Evolutionary conservation across 2,113 vertebrate genomes (phyloP).

Genomic region (Phrynosoma blainvillii): DNA sequence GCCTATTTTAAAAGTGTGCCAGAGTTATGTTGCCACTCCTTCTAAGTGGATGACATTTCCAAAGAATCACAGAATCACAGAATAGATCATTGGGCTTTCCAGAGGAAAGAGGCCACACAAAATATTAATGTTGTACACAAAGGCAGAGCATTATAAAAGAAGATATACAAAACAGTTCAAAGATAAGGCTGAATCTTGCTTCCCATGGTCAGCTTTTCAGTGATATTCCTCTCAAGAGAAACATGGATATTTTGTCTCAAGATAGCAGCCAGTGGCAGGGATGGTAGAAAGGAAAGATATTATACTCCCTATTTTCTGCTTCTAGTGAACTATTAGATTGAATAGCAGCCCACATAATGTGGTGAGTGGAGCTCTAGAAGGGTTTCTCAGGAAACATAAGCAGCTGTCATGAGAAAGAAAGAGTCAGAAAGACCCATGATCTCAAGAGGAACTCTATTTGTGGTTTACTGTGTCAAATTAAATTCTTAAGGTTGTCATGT

Average conservation of each 20-base stretch:
- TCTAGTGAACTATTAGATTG: not conserved
- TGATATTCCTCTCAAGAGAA: constrained; percentile 26
- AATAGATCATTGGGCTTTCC: constrained; percentile 27
- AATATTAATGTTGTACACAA: not conserved
- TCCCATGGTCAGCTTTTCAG: constrained; percentile 24
- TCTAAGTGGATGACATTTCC: constrained; percentile 44
- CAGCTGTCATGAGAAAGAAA: not conserved
- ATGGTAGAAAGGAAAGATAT: not conserved
- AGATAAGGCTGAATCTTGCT: constrained; percentile 53
- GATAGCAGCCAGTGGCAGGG: not conserved
- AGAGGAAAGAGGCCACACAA: constrained; percentile 40
- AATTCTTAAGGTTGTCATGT: not conserved
- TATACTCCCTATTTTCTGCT: not conserved
- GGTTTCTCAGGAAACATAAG: not conserved
- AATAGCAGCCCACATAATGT: not conserved
- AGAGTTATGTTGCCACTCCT: constrained; percentile 40
- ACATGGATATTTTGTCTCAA: constrained; percentile 17
- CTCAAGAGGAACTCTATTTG: not conserved
- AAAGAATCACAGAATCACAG: not conserved
- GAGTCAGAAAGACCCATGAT: not conserved
- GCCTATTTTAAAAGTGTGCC: constrained; percentile 48
- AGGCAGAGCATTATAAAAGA: constrained; percentile 43
- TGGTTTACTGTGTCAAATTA: not conserved
- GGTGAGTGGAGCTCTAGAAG: too few relatives aligned
- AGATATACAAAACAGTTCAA: constrained; percentile 44